Evolutionary conservation across 2,113 vertebrate species (phyloP).

Genomic region (Platanista minor): DNA sequence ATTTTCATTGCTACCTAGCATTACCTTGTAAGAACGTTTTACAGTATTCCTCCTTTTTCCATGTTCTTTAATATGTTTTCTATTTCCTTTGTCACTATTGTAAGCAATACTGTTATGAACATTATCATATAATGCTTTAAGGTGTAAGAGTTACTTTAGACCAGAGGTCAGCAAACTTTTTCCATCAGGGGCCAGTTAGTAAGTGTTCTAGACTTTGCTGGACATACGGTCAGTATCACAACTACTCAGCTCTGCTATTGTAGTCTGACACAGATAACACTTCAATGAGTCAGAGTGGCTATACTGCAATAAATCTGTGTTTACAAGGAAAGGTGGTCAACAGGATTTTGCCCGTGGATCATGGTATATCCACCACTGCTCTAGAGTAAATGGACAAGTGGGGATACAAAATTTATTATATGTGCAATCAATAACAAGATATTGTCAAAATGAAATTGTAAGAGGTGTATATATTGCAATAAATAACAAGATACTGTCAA

Average conservation of each 20-base stretch:
- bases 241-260: not conserved
- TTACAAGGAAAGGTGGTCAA: not conserved
- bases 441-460: not conserved
- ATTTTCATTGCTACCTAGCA: not conserved
- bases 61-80: not conserved
- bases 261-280: not conserved
- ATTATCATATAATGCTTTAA: not conserved
- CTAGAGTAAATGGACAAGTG: not conserved
- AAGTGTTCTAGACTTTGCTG: not conserved
- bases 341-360: not conserved
- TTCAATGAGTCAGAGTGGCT: not conserved
- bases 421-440: not conserved
- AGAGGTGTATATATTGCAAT: too few species aligned
- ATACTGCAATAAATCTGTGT: not conserved
- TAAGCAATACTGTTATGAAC: not conserved
- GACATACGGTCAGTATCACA: not conserved
- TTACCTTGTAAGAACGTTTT: not conserved
- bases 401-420: not conserved
- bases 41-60: not conserved
- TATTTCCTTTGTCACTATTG: not conserved
- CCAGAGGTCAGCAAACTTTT: not conserved
- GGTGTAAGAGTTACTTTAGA: not conserved
- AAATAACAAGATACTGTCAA: too few species aligned
- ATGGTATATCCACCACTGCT: not conserved
- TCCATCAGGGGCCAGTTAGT: not conserved